Evolutionary conservation across 2,113 vertebrate genomes (phyloP), one percentile per base, ranked within the genome.

Genomic region (Strigops habroptila): DNA sequence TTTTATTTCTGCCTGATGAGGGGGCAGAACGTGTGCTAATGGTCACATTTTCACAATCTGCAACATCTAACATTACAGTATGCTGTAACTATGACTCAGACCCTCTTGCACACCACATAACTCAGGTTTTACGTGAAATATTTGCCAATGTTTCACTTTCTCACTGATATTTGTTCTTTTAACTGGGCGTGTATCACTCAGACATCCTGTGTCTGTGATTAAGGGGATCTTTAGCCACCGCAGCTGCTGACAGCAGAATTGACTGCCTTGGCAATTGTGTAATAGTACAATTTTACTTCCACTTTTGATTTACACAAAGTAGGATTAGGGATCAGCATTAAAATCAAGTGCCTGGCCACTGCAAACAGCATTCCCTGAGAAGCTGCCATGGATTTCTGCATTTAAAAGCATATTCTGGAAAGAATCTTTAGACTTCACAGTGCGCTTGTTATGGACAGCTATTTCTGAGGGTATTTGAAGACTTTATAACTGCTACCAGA

Each of bases 271-370:
- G 65, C 57, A 92, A 53, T 82, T 85, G 86, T 79, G 73, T 79
- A 92, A 76, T 65, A 69, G 52, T 30, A 83, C 80, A 71, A 69
- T 86, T 94, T 94, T 85, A 69, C 78, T 94, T 96, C 86, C 46
- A 76, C 43, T 92, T 94, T 59, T 79, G 62, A 91, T 87, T 93
- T 91, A 88, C 39, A 95, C 3, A 0, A 69, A 83, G 52, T 62
- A 89, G 83, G 41, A 94, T 85, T 89, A 85, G n/a, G 62, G 62
- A 87, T 79, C 77, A 87, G 77, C 22, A 85, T 73, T 39, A 81
- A 90, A 86, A 88, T n/a, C 10, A 93, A 73, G 57, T 52, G 19
- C 33, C 64, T 84, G 57, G 8, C n/a, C 65, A 28, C 48, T 92
- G 86, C 51, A 55, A 83, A 63, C 43, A 71, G 46, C 46, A 83